Conservation (phyloP, 2,888 invertebrate species). For the Lamellibrachia columna region DNA sequence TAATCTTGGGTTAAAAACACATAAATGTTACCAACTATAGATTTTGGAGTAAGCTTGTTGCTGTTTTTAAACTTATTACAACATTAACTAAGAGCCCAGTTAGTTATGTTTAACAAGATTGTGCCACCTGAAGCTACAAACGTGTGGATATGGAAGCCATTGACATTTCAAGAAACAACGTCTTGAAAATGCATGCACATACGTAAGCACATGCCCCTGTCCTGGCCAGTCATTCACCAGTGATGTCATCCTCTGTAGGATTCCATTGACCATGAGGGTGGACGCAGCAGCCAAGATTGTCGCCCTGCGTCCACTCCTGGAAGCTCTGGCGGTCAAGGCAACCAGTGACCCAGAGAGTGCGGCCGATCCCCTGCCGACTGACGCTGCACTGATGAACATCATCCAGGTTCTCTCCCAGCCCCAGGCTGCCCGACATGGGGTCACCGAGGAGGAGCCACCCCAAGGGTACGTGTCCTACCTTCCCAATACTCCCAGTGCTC, state of each 20-base stretch:
- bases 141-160: too few relatives aligned
- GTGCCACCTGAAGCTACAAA: too few relatives aligned
- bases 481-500: not conserved
- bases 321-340: conserved; percentile 82
- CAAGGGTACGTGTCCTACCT: not conserved
- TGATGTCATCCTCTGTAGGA: conserved; percentile 65
- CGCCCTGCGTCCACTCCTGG: conserved; percentile 87
- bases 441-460: not conserved
- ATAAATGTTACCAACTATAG: too few relatives aligned
- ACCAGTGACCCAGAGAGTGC: conserved; percentile 83
- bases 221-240: not conserved
- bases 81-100: too few relatives aligned
- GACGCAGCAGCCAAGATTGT: conserved; percentile 82
- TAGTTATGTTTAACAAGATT: too few relatives aligned
- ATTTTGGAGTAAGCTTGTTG: too few relatives aligned
- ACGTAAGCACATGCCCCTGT: not conserved
- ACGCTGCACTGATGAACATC: conserved; percentile 72
- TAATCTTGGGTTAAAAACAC: too few relatives aligned
- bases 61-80: too few relatives aligned
- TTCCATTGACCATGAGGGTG: conserved; percentile 87
- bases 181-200: too few relatives aligned
- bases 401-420: conserved; percentile 76
- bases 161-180: not conserved
- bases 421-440: not conserved
- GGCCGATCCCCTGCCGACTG: conserved; percentile 76